Conservation (phyloP, 2,888 invertebrate species). For the Malthinus seriepunctatus region DNA sequence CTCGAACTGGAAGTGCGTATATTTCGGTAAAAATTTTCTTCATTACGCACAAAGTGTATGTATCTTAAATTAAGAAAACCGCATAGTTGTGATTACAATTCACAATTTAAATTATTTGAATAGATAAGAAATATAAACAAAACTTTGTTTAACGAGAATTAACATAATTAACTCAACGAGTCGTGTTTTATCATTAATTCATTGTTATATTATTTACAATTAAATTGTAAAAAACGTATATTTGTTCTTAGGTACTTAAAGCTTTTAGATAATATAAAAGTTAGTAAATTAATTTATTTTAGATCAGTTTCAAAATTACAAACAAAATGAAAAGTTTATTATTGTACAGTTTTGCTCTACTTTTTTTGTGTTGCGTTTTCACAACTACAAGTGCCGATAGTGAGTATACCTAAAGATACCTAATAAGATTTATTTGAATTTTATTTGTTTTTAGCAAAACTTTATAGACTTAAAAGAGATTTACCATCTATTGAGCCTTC, state of each 20-base stretch:
- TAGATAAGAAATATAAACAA: neutral
- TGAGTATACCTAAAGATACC: neutral
- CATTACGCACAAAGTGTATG: no score
- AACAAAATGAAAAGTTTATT: neutral
- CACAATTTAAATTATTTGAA: neutral
- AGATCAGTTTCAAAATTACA: neutral
- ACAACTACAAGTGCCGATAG: neutral
- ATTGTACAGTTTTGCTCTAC: neutral
- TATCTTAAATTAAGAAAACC: neutral
- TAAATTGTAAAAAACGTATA: neutral
- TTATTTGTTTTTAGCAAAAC: neutral
- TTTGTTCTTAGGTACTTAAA: conserved; percentile 1
- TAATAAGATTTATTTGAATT: no score
- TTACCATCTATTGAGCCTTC: neutral
- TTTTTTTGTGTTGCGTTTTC: neutral
- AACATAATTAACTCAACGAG: neutral
- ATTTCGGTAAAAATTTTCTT: no score
- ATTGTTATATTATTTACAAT: conserved; percentile 2
- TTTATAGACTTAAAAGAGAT: neutral
- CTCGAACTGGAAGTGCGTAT: no score
- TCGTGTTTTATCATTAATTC: neutral
- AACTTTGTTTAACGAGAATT: neutral
- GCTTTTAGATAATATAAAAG: conserved; percentile 1
- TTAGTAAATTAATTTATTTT: neutral
- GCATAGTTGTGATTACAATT: neutral